Conservation (phyloP, 2,888 invertebrate genomes). For the Syrista parreyssii region DNA sequence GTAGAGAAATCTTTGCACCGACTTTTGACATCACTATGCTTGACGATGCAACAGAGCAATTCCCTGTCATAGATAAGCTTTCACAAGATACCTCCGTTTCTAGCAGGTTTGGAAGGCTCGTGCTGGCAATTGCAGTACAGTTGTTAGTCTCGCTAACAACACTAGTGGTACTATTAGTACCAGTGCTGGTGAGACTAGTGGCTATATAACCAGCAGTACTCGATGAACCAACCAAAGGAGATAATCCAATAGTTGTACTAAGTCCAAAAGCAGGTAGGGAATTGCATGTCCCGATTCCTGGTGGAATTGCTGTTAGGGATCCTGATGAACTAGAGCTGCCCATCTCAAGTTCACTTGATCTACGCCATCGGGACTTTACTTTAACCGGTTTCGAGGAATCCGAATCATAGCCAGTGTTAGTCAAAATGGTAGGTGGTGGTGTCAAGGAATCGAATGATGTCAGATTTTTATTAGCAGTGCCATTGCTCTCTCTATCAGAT, state of each 20-base stretch:
- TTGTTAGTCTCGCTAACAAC: background rate
- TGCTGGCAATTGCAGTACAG: background rate
- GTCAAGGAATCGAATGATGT: conserved; percentile 45
- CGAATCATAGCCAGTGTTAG: conserved; percentile 55
- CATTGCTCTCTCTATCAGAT: conserved; percentile 55
- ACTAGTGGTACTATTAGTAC: background rate
- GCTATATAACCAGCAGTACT: background rate
- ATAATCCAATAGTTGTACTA: background rate
- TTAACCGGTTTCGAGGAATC: conserved; percentile 76
- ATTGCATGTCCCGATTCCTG: background rate
- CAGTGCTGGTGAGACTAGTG: background rate
- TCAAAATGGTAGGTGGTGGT: conserved; percentile 41
- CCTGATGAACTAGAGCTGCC: conserved; percentile 45
- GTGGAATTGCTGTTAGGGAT: background rate
- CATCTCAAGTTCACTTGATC: conserved; percentile 82
- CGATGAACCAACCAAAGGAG: background rate
- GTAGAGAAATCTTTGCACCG: conserved; percentile 53
- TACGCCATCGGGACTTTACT: conserved; percentile 82
- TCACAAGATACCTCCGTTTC: background rate
- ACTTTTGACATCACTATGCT: conserved; percentile 18
- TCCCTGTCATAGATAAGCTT: background rate
- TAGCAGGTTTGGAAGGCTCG: background rate
- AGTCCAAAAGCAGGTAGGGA: background rate
- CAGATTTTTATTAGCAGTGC: conserved; percentile 36
- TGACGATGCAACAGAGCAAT: background rate